Evolutionary conservation across 1,140 invertebrate genomes (phyloP), one percentile per base, ranked within the genome.

Genomic region (Drosophila teissieri): DNA sequence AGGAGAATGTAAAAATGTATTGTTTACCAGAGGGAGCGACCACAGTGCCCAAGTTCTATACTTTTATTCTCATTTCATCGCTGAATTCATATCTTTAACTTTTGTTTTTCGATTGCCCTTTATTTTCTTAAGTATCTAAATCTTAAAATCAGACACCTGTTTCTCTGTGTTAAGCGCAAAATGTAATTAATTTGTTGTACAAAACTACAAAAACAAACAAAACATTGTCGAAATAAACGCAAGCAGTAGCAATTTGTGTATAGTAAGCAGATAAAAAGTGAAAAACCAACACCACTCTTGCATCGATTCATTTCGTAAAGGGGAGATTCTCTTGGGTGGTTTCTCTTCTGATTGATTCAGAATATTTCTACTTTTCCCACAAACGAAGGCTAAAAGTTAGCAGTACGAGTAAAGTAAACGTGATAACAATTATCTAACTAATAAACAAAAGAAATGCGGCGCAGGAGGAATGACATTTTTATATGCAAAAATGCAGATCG

Each of bases 181-280:
- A 76, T 77, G 73, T 77, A 78, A 78, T 78, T 78, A 78, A 83
- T 83, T 88, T 89, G 76, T 83, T 88, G 83, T 88, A 84, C 56
- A 84, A 88, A 81, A 84, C 57, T 58, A 45, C 53, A 57, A 63
- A 70, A 65, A 65, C 36, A 72, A 62, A 76, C 65, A 61, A 64
- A 76, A 40, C 37, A 82, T 82, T 82, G 72, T 73, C 61, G 61
- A 86, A 88, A 88, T 88, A 88, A 86, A 86, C 55, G 60, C 75
- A 88, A 86, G 83, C 68, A 62, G 58, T 83, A 88, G 84, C 79
- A 88, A 86, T 89, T 82, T 88, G 84, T 86, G 83, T 88, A 86
- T 82, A 86, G 75, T 86, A 88, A 88, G 83, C 83, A 79, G 78
- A 73, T 85, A 78, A 60, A 60, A 67, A 68, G 34, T 68, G 64